Evolutionary conservation across 2,797 vertebrate genomes (phyloP).

Genomic region (Graptemys geographica): DNA sequence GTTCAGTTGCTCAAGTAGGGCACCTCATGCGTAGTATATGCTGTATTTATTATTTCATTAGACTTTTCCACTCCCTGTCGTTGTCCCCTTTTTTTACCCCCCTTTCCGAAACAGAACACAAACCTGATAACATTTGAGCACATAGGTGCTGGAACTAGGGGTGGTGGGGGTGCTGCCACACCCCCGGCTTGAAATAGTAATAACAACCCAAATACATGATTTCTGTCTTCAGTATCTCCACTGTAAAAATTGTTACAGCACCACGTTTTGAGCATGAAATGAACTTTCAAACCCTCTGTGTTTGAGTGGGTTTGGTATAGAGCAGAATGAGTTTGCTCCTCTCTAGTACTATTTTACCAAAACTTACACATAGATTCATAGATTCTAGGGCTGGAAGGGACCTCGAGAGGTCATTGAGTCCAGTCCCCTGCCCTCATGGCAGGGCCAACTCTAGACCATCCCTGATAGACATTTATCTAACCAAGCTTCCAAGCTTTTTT

Average conservation of each 20-base stretch:
- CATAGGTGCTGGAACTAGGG: no score
- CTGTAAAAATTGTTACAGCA: no score
- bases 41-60: background rate
- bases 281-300: background rate
- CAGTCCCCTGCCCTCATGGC: no score
- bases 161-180: no score
- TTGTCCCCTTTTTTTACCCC: background rate
- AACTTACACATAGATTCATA: background rate
- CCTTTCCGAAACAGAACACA: background rate
- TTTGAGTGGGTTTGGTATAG: background rate
- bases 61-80: fast-evolving
- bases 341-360: background rate
- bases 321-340: background rate
- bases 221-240: no score
- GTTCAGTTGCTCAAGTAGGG: background rate
- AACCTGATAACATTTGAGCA: background rate
- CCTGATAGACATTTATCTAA: no score
- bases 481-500: no score
- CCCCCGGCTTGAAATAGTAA: no score
- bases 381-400: no score
- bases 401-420: no score
- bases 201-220: no score
- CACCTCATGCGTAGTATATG: fast-evolving
- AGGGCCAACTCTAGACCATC: no score
- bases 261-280: background rate